phyloP scores from a whole-genome alignment of 2,888 invertebrate species.

The Leistus spinibarbis region DNA sequence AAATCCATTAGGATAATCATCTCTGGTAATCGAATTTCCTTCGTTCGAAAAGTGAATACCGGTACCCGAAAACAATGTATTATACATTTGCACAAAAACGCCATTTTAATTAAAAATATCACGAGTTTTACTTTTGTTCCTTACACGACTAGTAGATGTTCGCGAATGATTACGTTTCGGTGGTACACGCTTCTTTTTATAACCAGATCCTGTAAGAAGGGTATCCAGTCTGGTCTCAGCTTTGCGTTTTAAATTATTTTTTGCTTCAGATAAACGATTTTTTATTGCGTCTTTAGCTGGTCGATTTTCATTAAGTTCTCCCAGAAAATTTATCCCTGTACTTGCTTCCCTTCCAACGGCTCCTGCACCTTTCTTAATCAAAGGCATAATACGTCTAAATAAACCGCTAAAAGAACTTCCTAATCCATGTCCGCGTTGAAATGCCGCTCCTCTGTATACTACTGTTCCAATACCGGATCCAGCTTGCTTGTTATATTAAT shows the following conservation, averaged over 20 bases:
- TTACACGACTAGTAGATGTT: neutral
- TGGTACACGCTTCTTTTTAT: neutral
- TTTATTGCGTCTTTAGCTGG: neutral
- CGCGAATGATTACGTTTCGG: neutral
- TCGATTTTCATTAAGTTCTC: neutral
- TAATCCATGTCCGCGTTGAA: slow-evolving; percentile 23
- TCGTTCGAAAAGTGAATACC: slow-evolving; percentile 42
- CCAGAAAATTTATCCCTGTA: neutral
- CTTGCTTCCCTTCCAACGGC: slow-evolving; percentile 27
- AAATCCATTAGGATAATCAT: slow-evolving; percentile 41
- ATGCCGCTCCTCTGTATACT: slow-evolving; percentile 24
- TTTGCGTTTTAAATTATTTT: neutral
- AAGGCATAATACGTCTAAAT: slow-evolving; percentile 18
- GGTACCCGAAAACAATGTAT: slow-evolving; percentile 44
- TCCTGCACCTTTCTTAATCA: slow-evolving; percentile 27
- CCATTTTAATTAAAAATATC: slow-evolving; percentile 42
- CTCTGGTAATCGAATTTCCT: slow-evolving; percentile 41
- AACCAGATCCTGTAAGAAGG: neutral
- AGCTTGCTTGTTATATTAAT: slow-evolving; percentile 14
- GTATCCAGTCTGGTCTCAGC: neutral
- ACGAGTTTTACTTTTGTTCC: neutral
- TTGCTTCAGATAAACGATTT: neutral
- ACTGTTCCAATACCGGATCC: slow-evolving; percentile 16
- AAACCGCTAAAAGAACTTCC: slow-evolving; percentile 18
- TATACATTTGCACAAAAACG: slow-evolving; percentile 44